Percentiles rank a stretch among this genome's conserved stretches.
These are phyloP conservation scores for Paralichthys olivaceus DNA, from an alignment of 2,113 vertebrate genomes.

Conservation along the genomic window DNA sequence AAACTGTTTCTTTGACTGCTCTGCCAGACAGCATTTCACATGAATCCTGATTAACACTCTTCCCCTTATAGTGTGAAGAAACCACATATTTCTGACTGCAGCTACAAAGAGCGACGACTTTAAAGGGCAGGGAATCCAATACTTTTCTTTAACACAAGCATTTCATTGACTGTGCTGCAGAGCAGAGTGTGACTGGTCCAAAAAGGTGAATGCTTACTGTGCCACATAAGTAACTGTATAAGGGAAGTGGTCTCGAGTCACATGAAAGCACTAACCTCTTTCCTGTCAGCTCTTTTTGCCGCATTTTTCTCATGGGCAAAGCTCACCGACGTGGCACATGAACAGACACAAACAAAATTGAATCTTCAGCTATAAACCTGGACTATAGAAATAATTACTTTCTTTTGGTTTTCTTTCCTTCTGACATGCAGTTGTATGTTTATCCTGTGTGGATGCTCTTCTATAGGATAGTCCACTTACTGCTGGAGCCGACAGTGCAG, in stretches of 20 bases:
- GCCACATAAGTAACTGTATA: background rate
- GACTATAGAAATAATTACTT: constrained; percentile 29
- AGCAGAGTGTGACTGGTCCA: background rate
- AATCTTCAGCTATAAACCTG: background rate
- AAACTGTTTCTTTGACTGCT: constrained; percentile 6
- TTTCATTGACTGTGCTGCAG: background rate
- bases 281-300: constrained; percentile 28
- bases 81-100: constrained; percentile 14
- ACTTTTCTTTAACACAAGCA: background rate
- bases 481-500: constrained; percentile 60
- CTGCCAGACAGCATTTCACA: too few relatives aligned
- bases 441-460: constrained; percentile 27
- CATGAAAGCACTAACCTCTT: constrained; percentile 21
- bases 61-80: constrained; percentile 17
- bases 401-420: background rate
- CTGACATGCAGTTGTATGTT: constrained; percentile 8
- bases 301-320: background rate
- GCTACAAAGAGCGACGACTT: background rate
- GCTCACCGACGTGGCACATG: background rate
- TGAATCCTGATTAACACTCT: constrained; percentile 1
- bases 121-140: background rate
- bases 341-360: background rate
- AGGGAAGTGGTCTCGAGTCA: constrained; percentile 41
- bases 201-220: background rate
- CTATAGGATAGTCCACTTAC: constrained; percentile 56